A percentile compares a stretch with the other conserved stretches of the same genome.
These are phyloP conservation scores for Drosophila auraria DNA, from an alignment of 1,140 invertebrate genomes.

Conservation along the genomic window DNA sequence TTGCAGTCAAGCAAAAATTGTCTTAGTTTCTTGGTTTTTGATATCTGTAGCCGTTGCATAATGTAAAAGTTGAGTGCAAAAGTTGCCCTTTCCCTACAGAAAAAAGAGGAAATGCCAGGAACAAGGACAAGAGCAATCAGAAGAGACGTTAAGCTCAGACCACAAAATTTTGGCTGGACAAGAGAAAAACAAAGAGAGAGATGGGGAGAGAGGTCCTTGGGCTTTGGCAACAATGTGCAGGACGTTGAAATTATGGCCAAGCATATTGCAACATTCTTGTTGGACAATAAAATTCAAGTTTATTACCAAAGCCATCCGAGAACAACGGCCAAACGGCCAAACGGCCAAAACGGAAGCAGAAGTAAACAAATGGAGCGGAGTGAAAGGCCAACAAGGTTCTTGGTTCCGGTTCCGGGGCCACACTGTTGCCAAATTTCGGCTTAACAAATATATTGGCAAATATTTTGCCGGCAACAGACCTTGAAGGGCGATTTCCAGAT, in stretches of 20 bases:
- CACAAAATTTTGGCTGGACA: slow-evolving; percentile 60
- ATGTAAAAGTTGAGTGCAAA: slow-evolving; percentile 42
- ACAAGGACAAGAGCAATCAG: slow-evolving; percentile 46
- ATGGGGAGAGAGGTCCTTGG: background rate
- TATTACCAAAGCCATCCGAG: slow-evolving; percentile 58
- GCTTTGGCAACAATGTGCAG: slow-evolving; percentile 69
- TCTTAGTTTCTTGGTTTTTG: slow-evolving; percentile 17
- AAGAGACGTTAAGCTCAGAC: slow-evolving; percentile 54
- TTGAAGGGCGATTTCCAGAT: background rate
- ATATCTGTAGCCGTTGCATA: slow-evolving; percentile 27
- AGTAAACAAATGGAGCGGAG: slow-evolving; percentile 36
- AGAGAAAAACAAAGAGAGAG: background rate
- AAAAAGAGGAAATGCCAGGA: slow-evolving; percentile 11
- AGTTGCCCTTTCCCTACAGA: slow-evolving; percentile 7
- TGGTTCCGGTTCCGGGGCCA: background rate
- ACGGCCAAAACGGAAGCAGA: slow-evolving; percentile 5
- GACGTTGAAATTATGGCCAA: slow-evolving; percentile 75
- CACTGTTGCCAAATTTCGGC: slow-evolving; percentile 50
- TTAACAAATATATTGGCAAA: slow-evolving; percentile 29
- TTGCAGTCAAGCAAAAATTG: slow-evolving; percentile 20
- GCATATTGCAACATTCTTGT: slow-evolving; percentile 84
- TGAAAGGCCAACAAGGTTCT: slow-evolving; percentile 38
- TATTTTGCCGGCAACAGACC: background rate
- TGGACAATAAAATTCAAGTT: slow-evolving; percentile 80
- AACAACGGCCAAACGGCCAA: slow-evolving; percentile 18